A percentile compares a stretch with the other conserved stretches of the same genome.
These are phyloP conservation scores for Trigoniulus corallinus DNA, from an alignment of 1,140 invertebrate genomes.

Conservation along the genomic window DNA sequence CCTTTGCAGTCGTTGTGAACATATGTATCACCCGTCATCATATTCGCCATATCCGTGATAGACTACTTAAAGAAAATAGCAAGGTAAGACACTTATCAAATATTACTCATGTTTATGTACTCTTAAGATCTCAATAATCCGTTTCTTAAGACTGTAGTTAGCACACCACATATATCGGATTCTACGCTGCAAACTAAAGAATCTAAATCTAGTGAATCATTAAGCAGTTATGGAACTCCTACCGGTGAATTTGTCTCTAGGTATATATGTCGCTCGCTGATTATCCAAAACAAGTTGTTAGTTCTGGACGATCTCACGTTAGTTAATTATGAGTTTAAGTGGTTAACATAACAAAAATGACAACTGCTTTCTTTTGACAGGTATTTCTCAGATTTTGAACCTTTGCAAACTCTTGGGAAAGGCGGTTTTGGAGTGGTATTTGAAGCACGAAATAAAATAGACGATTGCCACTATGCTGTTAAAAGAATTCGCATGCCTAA, in stretches of 20 bases:
- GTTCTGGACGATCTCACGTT: not conserved
- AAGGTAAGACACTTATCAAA: too few species aligned
- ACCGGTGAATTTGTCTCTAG: conserved; percentile 5
- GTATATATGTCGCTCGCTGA: not conserved
- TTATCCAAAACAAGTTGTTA: not conserved
- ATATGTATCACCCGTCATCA: conserved; percentile 4
- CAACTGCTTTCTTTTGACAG: conserved; percentile 45
- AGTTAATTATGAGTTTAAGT: not conserved
- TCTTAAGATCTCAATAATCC: too few species aligned
- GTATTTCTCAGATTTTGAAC: conserved; percentile 73
- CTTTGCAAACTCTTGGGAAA: conserved; percentile 62
- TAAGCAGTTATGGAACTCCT: not conserved
- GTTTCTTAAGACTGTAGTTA: too few species aligned
- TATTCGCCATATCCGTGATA: too few species aligned
- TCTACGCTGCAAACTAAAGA: too few species aligned
- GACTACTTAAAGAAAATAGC: too few species aligned
- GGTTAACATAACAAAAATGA: not conserved
- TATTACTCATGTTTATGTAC: too few species aligned
- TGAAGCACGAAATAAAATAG: conserved; percentile 84
- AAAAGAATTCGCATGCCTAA: conserved; percentile 81
- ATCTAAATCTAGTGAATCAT: too few species aligned
- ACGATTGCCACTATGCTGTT: conserved; percentile 86
- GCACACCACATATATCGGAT: too few species aligned
- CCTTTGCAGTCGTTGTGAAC: conserved; percentile 8
- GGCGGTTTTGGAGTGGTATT: conserved; percentile 98